These are phyloP conservation scores for Aproaerema taeniolella DNA, from an alignment of 2,888 invertebrate genomes.

Conservation along the genomic window DNA sequence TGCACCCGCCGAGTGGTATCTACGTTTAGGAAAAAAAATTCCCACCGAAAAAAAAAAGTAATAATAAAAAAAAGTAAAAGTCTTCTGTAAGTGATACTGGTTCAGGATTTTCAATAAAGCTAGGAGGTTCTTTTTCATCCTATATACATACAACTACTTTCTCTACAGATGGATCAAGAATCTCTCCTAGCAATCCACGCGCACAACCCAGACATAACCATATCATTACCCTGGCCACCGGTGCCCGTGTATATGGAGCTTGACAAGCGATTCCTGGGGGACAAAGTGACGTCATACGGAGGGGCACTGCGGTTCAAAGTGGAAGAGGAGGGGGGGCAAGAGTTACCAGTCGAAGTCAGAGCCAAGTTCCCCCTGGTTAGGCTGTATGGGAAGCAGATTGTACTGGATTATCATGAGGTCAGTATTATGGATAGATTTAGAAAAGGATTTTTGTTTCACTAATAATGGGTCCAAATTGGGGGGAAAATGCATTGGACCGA, in stretches of 20 bases:
- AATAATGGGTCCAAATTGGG: too few species aligned
- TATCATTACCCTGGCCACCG: slow-evolving; percentile 66
- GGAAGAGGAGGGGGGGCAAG: slow-evolving; percentile 79
- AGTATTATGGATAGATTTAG: slow-evolving; percentile 5
- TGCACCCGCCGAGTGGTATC: too few species aligned
- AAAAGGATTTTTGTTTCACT: too few species aligned
- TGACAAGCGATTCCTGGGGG: slow-evolving; percentile 89
- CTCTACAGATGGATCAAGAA: slow-evolving; percentile 58
- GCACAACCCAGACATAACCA: slow-evolving; percentile 51
- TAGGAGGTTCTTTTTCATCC: too few species aligned
- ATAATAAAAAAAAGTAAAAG: too few species aligned
- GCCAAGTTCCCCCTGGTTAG: slow-evolving; percentile 87
- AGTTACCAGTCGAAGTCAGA: slow-evolving; percentile 75
- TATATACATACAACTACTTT: too few species aligned
- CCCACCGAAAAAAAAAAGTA: too few species aligned
- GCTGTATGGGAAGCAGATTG: slow-evolving; percentile 85
- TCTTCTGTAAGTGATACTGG: too few species aligned
- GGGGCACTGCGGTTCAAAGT: slow-evolving; percentile 89
- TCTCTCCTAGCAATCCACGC: slow-evolving; percentile 58
- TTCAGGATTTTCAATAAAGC: too few species aligned
- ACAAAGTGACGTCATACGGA: slow-evolving; percentile 93
- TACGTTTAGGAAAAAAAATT: too few species aligned
- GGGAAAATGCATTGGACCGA: too few species aligned
- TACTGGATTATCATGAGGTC: slow-evolving; percentile 85
- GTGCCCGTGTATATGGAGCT: slow-evolving; percentile 89